Conservation (phyloP, 2,113 vertebrate genomes). For the Enhydra lutris region DNA sequence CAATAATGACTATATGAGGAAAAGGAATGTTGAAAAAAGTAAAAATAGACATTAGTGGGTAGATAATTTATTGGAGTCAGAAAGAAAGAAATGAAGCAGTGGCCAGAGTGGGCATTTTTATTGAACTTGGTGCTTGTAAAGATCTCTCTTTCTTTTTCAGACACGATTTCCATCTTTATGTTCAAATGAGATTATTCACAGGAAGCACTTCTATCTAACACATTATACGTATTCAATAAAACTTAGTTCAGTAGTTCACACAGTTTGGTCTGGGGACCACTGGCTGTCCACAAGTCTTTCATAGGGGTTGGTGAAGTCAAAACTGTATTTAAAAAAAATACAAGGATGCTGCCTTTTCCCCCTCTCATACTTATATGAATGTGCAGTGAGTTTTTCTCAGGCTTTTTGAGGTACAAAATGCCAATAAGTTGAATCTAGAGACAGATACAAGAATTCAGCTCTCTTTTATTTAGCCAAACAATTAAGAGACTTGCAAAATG, state of each 20-base stretch:
- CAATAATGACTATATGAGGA: not conserved
- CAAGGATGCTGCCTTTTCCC: not conserved
- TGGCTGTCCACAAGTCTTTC: not conserved
- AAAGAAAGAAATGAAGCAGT: not conserved
- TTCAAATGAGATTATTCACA: not conserved
- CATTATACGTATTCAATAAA: not conserved
- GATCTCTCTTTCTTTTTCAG: not conserved
- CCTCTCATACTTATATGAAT: not conserved
- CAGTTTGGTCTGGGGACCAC: not conserved
- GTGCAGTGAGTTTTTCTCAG: not conserved
- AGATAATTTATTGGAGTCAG: not conserved
- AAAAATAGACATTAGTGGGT: not conserved
- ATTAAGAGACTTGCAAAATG: not conserved
- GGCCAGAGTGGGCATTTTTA: not conserved
- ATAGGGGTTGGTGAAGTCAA: not conserved
- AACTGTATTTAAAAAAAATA: not conserved
- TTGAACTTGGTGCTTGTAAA: not conserved
- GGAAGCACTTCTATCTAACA: not conserved
- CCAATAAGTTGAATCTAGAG: not conserved
- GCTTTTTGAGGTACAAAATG: not conserved
- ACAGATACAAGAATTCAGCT: not conserved
- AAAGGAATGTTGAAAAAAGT: conserved; percentile 14
- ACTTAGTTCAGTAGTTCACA: not conserved
- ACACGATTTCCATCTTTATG: not conserved
- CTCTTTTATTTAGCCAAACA: not conserved